phyloP scores from a whole-genome alignment of 2,113 vertebrate species.

The Sapayoa aenigma region DNA sequence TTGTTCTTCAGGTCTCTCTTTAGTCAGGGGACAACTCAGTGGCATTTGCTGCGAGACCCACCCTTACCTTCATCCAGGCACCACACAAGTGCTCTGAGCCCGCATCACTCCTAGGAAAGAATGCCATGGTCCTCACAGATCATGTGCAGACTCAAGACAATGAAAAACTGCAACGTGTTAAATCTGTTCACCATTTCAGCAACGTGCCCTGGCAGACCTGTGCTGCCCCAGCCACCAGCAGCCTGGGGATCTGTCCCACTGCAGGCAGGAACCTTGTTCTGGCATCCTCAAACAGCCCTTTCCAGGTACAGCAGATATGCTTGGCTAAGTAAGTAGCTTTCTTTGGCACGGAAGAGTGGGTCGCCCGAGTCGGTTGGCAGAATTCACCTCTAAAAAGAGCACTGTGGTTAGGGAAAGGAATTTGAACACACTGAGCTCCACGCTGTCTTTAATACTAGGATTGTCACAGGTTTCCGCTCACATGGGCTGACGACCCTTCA shows the following conservation, averaged over 20 bases:
- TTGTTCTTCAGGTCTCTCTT: background rate
- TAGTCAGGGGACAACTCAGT: fast-evolving
- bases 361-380: background rate
- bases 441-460: background rate
- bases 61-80: background rate
- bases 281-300: background rate
- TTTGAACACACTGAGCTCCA: background rate
- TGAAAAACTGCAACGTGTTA: background rate
- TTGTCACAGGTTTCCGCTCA: background rate
- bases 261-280: background rate
- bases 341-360: background rate
- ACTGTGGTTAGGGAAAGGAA: background rate
- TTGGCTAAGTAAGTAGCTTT: background rate
- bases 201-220: background rate
- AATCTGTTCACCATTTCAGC: background rate
- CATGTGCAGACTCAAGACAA: fast-evolving
- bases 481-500: background rate
- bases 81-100: fast-evolving
- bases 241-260: background rate
- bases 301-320: slow-evolving; percentile 19
- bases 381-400: background rate
- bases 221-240: background rate
- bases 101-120: fast-evolving
- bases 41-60: background rate
- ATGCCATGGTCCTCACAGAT: fast-evolving